These are phyloP conservation scores for Epinephelus cyanopodus DNA, from an alignment of 2,113 vertebrate genomes.

Conservation along the genomic window DNA sequence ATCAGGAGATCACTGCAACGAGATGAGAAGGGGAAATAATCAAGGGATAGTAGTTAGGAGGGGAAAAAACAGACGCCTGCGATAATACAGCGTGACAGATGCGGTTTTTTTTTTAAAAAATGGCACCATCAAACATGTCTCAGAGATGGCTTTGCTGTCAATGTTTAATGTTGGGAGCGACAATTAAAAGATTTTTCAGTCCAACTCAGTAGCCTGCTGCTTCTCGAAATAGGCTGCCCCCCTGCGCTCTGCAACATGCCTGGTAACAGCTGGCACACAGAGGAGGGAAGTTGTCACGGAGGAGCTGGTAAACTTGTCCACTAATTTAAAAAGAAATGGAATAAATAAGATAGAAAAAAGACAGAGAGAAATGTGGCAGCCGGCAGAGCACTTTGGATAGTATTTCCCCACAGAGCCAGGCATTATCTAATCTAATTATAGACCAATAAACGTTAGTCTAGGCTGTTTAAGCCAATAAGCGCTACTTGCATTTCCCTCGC, in stretches of 20 bases:
- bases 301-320: slow-evolving; percentile 40
- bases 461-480: slow-evolving; percentile 39
- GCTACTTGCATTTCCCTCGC: neutral
- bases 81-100: neutral
- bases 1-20: slow-evolving; percentile 57
- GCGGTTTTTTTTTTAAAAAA: no score
- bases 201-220: slow-evolving; percentile 38
- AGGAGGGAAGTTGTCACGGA: slow-evolving; percentile 50
- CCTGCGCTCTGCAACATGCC: slow-evolving; percentile 55
- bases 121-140: neutral
- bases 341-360: neutral
- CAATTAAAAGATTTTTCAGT: slow-evolving; percentile 21
- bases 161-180: neutral
- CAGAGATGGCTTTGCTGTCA: neutral
- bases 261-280: slow-evolving; percentile 65
- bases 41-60: slow-evolving; percentile 4
- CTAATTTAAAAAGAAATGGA: neutral
- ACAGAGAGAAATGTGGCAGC: neutral
- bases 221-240: slow-evolving; percentile 59
- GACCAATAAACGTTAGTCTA: slow-evolving; percentile 28
- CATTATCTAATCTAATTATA: slow-evolving; percentile 43
- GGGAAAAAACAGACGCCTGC: neutral
- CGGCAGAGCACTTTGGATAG: neutral
- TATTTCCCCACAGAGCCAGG: neutral
- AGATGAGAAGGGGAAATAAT: slow-evolving; percentile 46